These are phyloP conservation scores for Eretmochelys imbricata DNA, from an alignment of 2,113 vertebrate genomes.

Conservation along the genomic window DNA sequence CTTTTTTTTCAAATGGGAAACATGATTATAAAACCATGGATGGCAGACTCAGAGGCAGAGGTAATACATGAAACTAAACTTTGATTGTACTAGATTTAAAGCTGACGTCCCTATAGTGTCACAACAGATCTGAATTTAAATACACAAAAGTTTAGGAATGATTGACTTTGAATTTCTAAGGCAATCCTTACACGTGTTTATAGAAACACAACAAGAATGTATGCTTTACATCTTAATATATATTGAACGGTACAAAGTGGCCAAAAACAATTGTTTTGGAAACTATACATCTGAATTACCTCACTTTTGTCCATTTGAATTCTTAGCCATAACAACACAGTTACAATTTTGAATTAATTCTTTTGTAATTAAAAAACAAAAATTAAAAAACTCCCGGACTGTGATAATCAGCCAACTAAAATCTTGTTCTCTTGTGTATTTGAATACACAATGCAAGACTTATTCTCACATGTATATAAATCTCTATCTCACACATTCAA, in stretches of 20 bases:
- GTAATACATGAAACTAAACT: not conserved
- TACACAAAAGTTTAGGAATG: not conserved
- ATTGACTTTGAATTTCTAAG: not conserved
- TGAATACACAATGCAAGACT: slow-evolving; percentile 23
- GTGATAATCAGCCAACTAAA: not conserved
- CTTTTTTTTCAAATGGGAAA: not conserved
- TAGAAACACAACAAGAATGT: not conserved
- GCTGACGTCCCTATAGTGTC: not conserved
- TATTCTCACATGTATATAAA: slow-evolving; percentile 58
- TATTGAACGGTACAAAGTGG: not conserved
- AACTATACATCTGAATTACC: not conserved
- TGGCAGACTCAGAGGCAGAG: not conserved
- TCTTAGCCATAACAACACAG: slow-evolving; percentile 6
- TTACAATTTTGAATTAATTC: not conserved
- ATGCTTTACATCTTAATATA: not conserved
- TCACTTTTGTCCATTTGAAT: not conserved
- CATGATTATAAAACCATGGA: not conserved
- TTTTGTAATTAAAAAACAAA: not conserved
- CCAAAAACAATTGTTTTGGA: not conserved
- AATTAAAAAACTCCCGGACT: not conserved
- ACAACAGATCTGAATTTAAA: not conserved
- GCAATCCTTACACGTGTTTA: fast-evolving
- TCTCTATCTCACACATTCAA: slow-evolving; percentile 60
- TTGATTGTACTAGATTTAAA: not conserved
- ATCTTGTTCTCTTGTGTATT: slow-evolving; percentile 10